phyloP scores from a whole-genome alignment of 2,888 invertebrate genomes.

The Deilephila porcellus region DNA sequence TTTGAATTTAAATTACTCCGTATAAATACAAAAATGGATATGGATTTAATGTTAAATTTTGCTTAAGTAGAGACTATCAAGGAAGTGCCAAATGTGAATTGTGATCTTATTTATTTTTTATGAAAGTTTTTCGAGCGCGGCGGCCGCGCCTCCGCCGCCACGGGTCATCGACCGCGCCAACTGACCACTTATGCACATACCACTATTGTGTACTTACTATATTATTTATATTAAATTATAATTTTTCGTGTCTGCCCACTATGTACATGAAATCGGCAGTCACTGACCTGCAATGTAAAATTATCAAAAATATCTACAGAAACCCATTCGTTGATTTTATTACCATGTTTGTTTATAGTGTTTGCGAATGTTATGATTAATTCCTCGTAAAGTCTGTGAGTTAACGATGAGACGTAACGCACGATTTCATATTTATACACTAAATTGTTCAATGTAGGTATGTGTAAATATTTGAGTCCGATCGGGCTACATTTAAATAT shows the following conservation, averaged over 20 bases:
- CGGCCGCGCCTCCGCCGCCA: neutral
- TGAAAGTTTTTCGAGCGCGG: neutral
- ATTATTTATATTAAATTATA: conserved; percentile 23
- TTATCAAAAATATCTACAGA: neutral
- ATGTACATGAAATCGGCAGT: conserved; percentile 8
- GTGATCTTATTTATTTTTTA: neutral
- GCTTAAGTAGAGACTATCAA: neutral
- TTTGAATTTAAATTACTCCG: too few species aligned
- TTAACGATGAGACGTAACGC: neutral
- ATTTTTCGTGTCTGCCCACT: conserved; percentile 13
- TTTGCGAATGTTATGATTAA: neutral
- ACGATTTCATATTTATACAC: neutral
- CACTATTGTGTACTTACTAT: conserved; percentile 25
- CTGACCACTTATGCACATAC: conserved; percentile 15
- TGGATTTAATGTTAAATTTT: neutral
- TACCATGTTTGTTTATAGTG: neutral
- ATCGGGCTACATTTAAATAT: too few species aligned
- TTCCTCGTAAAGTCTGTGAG: neutral
- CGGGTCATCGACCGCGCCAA: conserved; percentile 9
- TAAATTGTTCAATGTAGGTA: neutral
- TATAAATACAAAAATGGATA: neutral
- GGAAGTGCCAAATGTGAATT: neutral
- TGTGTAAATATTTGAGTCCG: neutral
- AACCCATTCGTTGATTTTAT: neutral
- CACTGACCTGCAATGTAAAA: neutral